phyloP scores from a whole-genome alignment of 2,888 invertebrate genomes.

The Psylliodes chrysocephalus region DNA sequence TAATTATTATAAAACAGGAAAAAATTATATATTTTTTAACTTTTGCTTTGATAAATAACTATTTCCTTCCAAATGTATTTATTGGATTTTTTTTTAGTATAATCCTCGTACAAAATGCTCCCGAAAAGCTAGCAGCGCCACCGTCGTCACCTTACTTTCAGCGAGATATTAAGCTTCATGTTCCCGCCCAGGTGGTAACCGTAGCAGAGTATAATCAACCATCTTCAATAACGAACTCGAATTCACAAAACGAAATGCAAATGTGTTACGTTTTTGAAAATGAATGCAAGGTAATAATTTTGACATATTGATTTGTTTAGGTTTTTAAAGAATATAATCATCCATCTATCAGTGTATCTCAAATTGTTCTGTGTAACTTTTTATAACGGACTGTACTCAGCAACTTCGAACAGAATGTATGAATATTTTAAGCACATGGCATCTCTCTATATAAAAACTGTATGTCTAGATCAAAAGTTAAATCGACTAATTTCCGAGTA shows the following conservation, averaged over 20 bases:
- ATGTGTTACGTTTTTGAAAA: conserved; percentile 59
- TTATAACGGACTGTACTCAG: no score
- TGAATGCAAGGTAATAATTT: conserved; percentile 46
- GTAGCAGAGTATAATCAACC: conserved; percentile 70
- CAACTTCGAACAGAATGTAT: no score
- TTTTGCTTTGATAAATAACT: not conserved
- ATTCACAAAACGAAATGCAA: conserved; percentile 56
- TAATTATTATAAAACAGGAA: no score
- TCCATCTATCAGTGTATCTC: no score
- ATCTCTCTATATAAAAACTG: no score
- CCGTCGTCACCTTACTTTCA: conserved; percentile 67
- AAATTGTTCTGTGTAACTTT: no score
- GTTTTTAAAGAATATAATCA: no score
- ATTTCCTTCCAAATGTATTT: not conserved
- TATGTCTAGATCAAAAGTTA: no score
- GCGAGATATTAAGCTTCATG: conserved; percentile 56
- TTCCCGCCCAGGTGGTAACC: conserved; percentile 69
- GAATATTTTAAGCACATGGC: no score
- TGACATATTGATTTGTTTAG: no score
- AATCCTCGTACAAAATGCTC: conserved; percentile 91
- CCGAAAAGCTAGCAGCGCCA: conserved; percentile 78
- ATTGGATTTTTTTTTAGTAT: conserved; percentile 72
- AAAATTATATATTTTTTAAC: no score
- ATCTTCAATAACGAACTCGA: conserved; percentile 59
- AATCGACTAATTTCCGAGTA: no score